Conservation (phyloP, 2,888 invertebrate genomes). For the Mythimna vitellina region DNA sequence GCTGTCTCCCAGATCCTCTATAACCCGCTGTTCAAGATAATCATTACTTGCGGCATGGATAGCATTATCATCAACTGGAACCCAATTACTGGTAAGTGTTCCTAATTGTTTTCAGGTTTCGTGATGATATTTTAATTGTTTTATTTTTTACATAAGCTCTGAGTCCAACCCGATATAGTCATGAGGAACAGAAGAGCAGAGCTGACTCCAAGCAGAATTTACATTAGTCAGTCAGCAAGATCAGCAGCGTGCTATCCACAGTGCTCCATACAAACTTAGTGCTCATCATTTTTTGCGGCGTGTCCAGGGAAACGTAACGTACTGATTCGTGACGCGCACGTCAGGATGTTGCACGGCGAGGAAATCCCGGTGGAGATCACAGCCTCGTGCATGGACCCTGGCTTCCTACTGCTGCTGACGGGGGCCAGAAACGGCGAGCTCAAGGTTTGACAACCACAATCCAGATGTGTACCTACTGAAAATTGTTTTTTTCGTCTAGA, state of each 20-base stretch:
- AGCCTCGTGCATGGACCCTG: slow-evolving; percentile 94
- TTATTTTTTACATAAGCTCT: neutral
- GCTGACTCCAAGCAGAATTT: neutral
- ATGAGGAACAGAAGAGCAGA: neutral
- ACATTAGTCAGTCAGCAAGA: neutral
- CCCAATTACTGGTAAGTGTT: slow-evolving; percentile 90
- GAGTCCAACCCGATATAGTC: neutral
- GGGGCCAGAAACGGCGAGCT: slow-evolving; percentile 95
- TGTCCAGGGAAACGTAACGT: slow-evolving; percentile 91
- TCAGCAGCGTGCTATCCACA: neutral
- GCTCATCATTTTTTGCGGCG: neutral
- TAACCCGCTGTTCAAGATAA: slow-evolving; percentile 93
- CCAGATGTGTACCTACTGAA: neutral
- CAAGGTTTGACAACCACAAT: slow-evolving; percentile 81
- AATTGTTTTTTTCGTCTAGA: neutral
- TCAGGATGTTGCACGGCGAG: slow-evolving; percentile 92
- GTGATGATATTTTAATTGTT: neutral
- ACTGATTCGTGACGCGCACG: slow-evolving; percentile 93
- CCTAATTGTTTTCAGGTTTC: neutral
- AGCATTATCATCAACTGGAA: slow-evolving; percentile 96
- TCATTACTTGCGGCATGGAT: slow-evolving; percentile 95
- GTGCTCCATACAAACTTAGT: neutral
- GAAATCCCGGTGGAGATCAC: slow-evolving; percentile 93
- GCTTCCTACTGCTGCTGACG: slow-evolving; percentile 93
- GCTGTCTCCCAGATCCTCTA: slow-evolving; percentile 93